Evolutionary conservation across 2,113 vertebrate species (phyloP).

Genomic region (Clinocottus analis): DNA sequence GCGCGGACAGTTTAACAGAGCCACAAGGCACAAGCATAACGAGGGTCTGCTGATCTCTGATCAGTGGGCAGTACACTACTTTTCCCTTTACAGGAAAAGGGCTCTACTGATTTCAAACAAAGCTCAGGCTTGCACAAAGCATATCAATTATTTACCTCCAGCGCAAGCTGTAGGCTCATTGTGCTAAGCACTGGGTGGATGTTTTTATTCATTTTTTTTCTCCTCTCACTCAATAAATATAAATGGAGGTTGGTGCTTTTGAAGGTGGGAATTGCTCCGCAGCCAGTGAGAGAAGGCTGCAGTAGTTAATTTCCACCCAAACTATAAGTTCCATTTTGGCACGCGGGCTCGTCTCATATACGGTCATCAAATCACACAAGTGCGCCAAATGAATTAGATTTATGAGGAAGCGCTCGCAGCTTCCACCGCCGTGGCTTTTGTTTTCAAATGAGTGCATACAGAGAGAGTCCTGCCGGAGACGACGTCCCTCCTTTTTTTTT

Average conservation of each 20-base stretch:
- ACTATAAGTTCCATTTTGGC: conserved; percentile 39
- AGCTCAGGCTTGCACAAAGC: conserved; percentile 64
- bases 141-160: conserved; percentile 75
- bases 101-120: conserved; percentile 73
- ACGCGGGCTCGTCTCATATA: conserved; percentile 12
- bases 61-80: conserved; percentile 20
- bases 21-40: conserved; percentile 3
- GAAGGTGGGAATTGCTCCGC: conserved; percentile 6
- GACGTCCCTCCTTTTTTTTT: conserved; percentile 1
- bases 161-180: conserved; percentile 52
- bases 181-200: conserved; percentile 54
- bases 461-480: conserved; percentile 13
- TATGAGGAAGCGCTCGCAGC: conserved; percentile 25
- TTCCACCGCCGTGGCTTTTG: conserved; percentile 11
- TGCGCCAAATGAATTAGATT: conserved; percentile 52
- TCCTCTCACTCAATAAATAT: not conserved
- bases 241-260: conserved; percentile 22
- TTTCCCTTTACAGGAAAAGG: conserved; percentile 47
- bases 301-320: conserved; percentile 37
- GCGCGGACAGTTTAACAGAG: conserved; percentile 1
- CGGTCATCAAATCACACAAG: conserved; percentile 48
- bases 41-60: conserved; percentile 36
- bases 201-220: not conserved
- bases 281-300: conserved; percentile 24
- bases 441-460: conserved; percentile 24